Evolutionary conservation across 2,888 invertebrate genomes (phyloP).

Genomic region (Eumacrocentrus americanus): DNA sequence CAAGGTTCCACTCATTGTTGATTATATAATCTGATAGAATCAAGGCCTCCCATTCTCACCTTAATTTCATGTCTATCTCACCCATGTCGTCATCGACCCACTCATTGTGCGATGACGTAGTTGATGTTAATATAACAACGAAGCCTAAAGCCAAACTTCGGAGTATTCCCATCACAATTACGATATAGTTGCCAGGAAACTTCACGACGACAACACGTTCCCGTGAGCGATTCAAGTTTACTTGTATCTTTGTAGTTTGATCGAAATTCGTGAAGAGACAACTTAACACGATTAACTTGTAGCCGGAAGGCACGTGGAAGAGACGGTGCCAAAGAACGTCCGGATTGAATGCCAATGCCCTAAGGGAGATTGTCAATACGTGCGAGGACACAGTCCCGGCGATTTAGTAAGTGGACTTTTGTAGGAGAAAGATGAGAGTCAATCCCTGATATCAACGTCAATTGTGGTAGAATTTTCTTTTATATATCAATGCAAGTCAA

Average conservation of each 20-base stretch:
- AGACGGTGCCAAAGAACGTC: neutral
- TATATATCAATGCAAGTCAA: too few species aligned
- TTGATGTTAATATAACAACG: neutral
- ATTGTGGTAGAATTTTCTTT: neutral
- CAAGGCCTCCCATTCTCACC: neutral
- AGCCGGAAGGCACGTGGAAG: slow-evolving; percentile 15
- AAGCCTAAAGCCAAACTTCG: too few species aligned
- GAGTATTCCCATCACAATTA: neutral
- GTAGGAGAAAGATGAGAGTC: too few species aligned
- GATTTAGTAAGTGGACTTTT: slow-evolving; percentile 3
- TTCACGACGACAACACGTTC: neutral
- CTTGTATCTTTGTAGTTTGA: neutral
- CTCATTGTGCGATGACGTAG: neutral
- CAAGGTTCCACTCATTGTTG: neutral
- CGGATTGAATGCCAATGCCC: slow-evolving; percentile 15
- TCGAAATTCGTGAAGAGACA: neutral
- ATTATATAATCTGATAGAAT: neutral
- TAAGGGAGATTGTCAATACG: neutral
- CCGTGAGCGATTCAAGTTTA: neutral
- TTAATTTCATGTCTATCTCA: neutral
- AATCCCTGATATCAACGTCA: too few species aligned
- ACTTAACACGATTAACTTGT: slow-evolving; percentile 4
- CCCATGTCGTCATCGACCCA: slow-evolving; percentile 11
- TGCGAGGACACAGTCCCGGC: neutral
- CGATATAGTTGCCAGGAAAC: neutral